Evolutionary conservation across 1,140 invertebrate genomes (phyloP).

Genomic region (Pogonus chalceus): DNA sequence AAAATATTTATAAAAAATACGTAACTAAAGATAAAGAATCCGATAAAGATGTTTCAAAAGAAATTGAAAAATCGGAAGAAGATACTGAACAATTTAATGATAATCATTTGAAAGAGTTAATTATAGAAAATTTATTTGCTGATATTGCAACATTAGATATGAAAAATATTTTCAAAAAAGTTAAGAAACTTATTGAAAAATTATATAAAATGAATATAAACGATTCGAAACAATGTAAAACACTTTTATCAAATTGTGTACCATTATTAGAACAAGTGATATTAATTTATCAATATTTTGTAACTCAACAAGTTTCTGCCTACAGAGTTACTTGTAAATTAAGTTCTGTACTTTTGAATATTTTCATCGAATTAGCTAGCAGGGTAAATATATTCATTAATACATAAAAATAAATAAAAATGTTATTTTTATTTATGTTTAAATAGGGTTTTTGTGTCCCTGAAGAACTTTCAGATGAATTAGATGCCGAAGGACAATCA

Average conservation of each 20-base stretch:
- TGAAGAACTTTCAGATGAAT: conserved; percentile 64
- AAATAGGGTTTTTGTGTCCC: conserved; percentile 86
- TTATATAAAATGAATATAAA: conserved; percentile 8
- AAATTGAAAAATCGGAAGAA: conserved; percentile 24
- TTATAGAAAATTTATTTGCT: conserved; percentile 46
- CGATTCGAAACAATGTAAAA: conserved; percentile 12
- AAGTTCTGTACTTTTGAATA: conserved; percentile 66
- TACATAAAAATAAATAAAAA: background rate
- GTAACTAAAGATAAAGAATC: conserved; percentile 10
- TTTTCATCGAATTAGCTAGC: conserved; percentile 73
- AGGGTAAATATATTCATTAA: conserved; percentile 47
- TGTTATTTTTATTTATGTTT: conserved; percentile 18
- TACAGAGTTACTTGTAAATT: conserved; percentile 75
- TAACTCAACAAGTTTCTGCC: conserved; percentile 62
- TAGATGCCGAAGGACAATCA: conserved; percentile 46
- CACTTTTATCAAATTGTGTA: conserved; percentile 31
- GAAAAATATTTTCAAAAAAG: conserved; percentile 33
- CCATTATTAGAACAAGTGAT: conserved; percentile 73
- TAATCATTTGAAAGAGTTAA: conserved; percentile 50
- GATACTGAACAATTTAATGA: conserved; percentile 42
- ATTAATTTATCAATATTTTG: conserved; percentile 63
- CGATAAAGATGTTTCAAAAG: conserved; percentile 12
- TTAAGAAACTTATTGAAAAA: conserved; percentile 19
- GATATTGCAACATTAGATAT: conserved; percentile 48
- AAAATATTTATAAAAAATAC: conserved; percentile 60